A percentile compares a stretch with the other conserved stretches of the same genome.
These are phyloP conservation scores for Platerodrilus igneus DNA, from an alignment of 2,888 invertebrate species.

Conservation along the genomic window DNA sequence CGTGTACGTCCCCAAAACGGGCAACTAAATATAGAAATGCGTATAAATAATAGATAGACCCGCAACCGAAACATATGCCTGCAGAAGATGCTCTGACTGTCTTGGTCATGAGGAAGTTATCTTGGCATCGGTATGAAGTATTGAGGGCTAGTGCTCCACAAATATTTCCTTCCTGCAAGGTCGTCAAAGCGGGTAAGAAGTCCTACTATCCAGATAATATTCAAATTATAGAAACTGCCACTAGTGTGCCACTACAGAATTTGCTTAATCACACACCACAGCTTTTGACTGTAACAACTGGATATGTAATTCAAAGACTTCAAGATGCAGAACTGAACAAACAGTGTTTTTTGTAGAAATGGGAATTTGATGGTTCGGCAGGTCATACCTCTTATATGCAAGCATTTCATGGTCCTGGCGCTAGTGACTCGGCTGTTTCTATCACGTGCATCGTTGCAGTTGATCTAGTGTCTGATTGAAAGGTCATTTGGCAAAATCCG, in stretches of 20 bases:
- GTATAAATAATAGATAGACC: conserved; percentile 13
- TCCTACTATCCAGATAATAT: conserved; percentile 30
- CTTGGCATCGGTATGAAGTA: conserved; percentile 31
- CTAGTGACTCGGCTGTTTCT: conserved; percentile 31
- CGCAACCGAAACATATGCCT: conserved; percentile 14
- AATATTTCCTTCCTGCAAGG: conserved; percentile 30
- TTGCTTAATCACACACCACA: conserved; percentile 26
- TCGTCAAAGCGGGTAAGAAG: conserved; percentile 29
- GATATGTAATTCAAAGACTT: conserved; percentile 2
- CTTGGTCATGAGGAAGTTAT: conserved; percentile 30
- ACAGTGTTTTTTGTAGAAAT: conserved; percentile 14
- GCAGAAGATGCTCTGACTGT: conserved; percentile 31
- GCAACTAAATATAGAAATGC: conserved; percentile 18
- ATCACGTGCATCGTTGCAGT: conserved; percentile 34
- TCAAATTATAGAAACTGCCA: conserved; percentile 25
- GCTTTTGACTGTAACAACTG: conserved; percentile 16
- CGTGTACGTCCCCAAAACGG: conserved; percentile 18
- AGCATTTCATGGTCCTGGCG: conserved; percentile 26
- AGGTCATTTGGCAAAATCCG: conserved; percentile 35
- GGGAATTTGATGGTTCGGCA: conserved; percentile 24
- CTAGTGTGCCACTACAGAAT: conserved; percentile 26
- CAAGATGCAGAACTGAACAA: conserved; percentile 10
- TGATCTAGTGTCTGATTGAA: conserved; percentile 26
- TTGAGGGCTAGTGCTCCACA: conserved; percentile 31
- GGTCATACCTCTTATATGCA: conserved; percentile 31